These are phyloP conservation scores for Ochotona princeps DNA, from an alignment of 2,113 vertebrate genomes.

Conservation along the genomic window DNA sequence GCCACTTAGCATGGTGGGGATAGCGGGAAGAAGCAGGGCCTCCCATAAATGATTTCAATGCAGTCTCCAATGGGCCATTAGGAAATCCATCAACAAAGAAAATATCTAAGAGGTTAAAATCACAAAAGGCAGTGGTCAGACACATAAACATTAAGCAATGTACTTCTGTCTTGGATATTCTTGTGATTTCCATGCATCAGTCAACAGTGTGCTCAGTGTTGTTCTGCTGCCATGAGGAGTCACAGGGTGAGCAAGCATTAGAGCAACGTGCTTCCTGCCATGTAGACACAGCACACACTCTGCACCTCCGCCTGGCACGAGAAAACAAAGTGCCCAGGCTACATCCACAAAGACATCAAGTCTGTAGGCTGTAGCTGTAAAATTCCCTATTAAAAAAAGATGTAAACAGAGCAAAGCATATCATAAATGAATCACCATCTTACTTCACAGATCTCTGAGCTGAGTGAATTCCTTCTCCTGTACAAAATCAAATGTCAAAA, in stretches of 20 bases:
- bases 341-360: not conserved
- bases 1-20: not conserved
- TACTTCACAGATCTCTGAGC: not conserved
- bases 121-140: not conserved
- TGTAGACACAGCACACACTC: not conserved
- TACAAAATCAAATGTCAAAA: not conserved
- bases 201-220: conserved; percentile 45
- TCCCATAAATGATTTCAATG: not conserved
- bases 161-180: not conserved
- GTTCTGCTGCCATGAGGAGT: conserved; percentile 11
- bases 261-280: not conserved
- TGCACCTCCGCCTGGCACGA: not conserved
- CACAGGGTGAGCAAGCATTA: not conserved
- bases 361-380: not conserved
- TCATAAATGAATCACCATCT: not conserved
- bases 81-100: not conserved
- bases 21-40: accelerated
- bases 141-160: not conserved
- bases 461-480: not conserved
- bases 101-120: not conserved
- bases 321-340: not conserved
- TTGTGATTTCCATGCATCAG: not conserved
- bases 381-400: not conserved
- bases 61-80: not conserved
- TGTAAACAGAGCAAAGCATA: not conserved